phyloP scores from a whole-genome alignment of 92 coral and sea anemone species.

The Porites divaricata region DNA sequence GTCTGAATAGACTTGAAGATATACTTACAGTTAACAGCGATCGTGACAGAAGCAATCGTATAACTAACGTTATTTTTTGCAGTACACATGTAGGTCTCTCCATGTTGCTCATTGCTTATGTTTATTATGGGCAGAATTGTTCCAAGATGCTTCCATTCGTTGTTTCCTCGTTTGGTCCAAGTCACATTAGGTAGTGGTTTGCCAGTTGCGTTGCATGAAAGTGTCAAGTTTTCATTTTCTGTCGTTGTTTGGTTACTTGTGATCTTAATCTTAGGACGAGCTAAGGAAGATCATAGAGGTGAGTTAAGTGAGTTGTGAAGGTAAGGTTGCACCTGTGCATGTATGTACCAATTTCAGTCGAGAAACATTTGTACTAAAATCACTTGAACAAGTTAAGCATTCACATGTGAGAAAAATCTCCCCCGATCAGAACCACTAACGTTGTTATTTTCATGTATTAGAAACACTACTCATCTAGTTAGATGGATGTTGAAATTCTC shows the following conservation, averaged over 20 bases:
- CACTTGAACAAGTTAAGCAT: too few relatives aligned
- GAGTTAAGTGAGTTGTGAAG: too few relatives aligned
- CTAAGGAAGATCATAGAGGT: not conserved
- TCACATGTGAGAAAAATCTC: too few relatives aligned
- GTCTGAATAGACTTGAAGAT: not conserved
- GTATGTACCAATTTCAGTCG: too few relatives aligned
- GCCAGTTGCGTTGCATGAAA: conserved; percentile 56
- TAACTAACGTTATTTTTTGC: conserved; percentile 30
- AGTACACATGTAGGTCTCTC: conserved; percentile 35
- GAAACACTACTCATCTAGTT: too few relatives aligned
- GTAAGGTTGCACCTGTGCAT: not conserved
- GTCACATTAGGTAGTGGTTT: conserved; percentile 35
- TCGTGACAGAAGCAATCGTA: not conserved
- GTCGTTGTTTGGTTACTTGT: conserved; percentile 25
- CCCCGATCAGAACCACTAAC: too few relatives aligned
- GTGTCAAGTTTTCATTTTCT: conserved; percentile 27
- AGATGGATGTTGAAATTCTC: too few relatives aligned
- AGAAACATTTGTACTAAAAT: too few relatives aligned
- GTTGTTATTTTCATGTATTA: too few relatives aligned
- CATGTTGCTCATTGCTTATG: conserved; percentile 5
- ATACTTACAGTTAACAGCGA: conserved; percentile 50
- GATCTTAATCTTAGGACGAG: conserved; percentile 2
- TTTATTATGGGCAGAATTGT: conserved; percentile 10
- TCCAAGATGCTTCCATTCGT: conserved; percentile 8
- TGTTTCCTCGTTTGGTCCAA: conserved; percentile 24